Conservation (phyloP, 2,888 invertebrate genomes). For the Eulithis testata region DNA sequence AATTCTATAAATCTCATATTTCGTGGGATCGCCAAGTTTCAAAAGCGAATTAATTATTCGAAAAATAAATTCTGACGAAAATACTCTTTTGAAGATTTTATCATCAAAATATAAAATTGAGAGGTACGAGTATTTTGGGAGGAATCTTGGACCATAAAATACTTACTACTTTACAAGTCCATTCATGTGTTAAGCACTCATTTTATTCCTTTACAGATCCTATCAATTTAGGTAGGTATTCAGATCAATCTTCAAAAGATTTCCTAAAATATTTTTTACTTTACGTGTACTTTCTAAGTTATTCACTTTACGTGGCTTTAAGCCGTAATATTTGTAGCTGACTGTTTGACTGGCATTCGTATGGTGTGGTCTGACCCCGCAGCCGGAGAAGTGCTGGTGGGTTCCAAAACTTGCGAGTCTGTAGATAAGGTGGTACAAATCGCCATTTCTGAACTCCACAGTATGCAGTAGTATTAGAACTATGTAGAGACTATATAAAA, state of each 20-base stretch:
- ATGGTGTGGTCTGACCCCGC: too few relatives aligned
- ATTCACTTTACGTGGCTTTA: too few relatives aligned
- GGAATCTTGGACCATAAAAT: constrained; percentile 1
- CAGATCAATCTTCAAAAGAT: constrained; percentile 2
- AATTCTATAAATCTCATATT: constrained; percentile 1
- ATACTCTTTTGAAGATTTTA: constrained; percentile 13
- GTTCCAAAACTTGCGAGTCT: too few relatives aligned
- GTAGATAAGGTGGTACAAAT: too few relatives aligned
- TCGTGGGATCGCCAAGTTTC: not conserved
- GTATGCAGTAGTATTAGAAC: too few relatives aligned
- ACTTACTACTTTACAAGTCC: constrained; percentile 5
- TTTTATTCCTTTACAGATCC: constrained; percentile 12
- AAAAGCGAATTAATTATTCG: constrained; percentile 9
- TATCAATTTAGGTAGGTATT: not conserved
- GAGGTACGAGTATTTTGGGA: not conserved
- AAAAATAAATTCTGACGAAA: constrained; percentile 1
- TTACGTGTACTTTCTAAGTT: too few relatives aligned
- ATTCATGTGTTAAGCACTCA: constrained; percentile 13
- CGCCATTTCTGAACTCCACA: too few relatives aligned
- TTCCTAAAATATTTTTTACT: not conserved
- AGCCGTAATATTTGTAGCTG: too few relatives aligned
- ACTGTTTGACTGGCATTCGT: too few relatives aligned
- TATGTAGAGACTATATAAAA: too few relatives aligned
- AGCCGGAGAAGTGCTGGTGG: too few relatives aligned
- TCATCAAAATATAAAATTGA: constrained; percentile 4